These are phyloP conservation scores for Clarias magur DNA, from an alignment of 2,113 vertebrate species.

Conservation along the genomic window DNA sequence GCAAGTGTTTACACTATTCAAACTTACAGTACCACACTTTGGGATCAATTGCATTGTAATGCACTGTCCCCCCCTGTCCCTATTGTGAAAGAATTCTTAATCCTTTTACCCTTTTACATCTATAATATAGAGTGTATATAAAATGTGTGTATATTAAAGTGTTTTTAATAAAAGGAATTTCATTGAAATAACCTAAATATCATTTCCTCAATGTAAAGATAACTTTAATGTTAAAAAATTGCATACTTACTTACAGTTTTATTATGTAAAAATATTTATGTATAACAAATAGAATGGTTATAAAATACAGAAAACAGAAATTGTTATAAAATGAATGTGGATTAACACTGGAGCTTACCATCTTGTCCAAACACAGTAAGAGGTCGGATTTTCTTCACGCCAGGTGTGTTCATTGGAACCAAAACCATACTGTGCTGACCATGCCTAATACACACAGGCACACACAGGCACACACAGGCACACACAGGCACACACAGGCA, in stretches of 20 bases:
- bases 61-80: too few species aligned
- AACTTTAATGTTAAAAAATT: not conserved
- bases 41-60: too few species aligned
- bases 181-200: not conserved
- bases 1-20: too few species aligned
- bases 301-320: not conserved
- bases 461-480: not conserved
- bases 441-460: slow-evolving; percentile 70
- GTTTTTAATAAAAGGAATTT: not conserved
- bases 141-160: not conserved
- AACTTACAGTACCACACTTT: too few species aligned
- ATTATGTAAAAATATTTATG: not conserved
- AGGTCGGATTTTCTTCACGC: slow-evolving; percentile 80
- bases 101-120: not conserved
- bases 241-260: not conserved
- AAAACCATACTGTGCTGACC: slow-evolving; percentile 87
- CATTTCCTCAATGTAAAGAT: not conserved
- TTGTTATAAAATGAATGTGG: not conserved
- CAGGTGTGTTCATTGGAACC: slow-evolving; percentile 81
- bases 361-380: slow-evolving; percentile 87
- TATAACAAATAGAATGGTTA: not conserved
- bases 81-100: not conserved
- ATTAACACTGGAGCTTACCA: slow-evolving; percentile 69
- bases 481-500: too few species aligned
- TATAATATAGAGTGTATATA: not conserved